Conservation (phyloP, 2,888 invertebrate genomes). For the Plagiodera versicolora region DNA sequence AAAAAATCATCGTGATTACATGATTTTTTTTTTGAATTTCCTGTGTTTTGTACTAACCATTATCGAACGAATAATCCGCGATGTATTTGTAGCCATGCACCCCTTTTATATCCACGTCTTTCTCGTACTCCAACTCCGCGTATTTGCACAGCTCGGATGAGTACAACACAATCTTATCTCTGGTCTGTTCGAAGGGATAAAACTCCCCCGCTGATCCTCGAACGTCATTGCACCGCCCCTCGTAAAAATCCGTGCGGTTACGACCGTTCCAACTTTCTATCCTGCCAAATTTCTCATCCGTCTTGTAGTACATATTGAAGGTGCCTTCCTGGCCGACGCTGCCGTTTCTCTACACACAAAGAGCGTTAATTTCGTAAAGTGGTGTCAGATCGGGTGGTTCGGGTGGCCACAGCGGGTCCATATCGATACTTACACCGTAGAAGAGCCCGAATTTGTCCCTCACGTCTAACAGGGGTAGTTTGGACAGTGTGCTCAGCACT, state of each 20-base stretch:
- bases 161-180: conserved; percentile 64
- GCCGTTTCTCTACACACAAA: conserved; percentile 68
- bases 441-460: conserved; percentile 86
- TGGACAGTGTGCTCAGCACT: conserved; percentile 67
- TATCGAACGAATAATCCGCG: conserved; percentile 67
- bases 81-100: conserved; percentile 68
- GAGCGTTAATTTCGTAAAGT: too few relatives aligned
- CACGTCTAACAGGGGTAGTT: conserved; percentile 61
- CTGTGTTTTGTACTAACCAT: conserved; percentile 58
- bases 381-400: too few relatives aligned
- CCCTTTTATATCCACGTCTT: conserved; percentile 62
- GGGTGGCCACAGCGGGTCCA: too few relatives aligned
- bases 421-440: conserved; percentile 68
- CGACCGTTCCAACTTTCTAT: conserved; percentile 72
- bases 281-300: conserved; percentile 66
- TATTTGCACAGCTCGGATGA: conserved; percentile 76
- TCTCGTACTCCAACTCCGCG: conserved; percentile 63
- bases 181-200: conserved; percentile 69
- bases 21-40: not conserved
- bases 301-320: conserved; percentile 74
- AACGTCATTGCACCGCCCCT: conserved; percentile 63
- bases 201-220: conserved; percentile 81
- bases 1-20: conserved; percentile 33
- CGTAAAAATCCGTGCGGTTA: conserved; percentile 61
- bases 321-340: conserved; percentile 71